Conservation (phyloP, 2,888 invertebrate genomes). For the Scaptomyza caliginosa region DNA sequence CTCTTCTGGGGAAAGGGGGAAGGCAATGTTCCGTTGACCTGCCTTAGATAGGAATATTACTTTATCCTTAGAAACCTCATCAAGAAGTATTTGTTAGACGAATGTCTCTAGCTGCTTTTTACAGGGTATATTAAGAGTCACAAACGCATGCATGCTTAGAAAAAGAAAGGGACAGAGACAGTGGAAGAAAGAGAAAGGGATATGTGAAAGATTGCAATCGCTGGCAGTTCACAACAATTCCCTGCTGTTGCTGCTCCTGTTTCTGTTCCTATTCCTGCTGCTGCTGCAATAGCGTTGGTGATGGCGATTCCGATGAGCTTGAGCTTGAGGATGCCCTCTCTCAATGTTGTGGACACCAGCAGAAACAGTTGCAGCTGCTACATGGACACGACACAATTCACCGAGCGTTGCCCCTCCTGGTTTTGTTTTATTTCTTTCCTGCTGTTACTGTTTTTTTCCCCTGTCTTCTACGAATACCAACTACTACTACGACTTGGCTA, state of each 20-base stretch:
- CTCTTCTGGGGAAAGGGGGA: too few relatives aligned
- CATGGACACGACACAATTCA: slow-evolving; percentile 49
- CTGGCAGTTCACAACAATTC: slow-evolving; percentile 52
- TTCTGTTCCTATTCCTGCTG: background rate
- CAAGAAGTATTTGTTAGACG: too few relatives aligned
- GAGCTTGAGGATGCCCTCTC: slow-evolving; percentile 31
- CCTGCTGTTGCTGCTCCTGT: slow-evolving; percentile 5
- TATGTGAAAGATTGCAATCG: slow-evolving; percentile 73
- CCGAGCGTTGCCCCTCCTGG: slow-evolving; percentile 2
- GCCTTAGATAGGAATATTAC: background rate
- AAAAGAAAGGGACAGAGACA: slow-evolving; percentile 18
- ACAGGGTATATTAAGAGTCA: background rate
- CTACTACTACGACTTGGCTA: slow-evolving; percentile 17
- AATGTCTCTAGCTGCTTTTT: background rate
- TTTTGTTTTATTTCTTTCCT: background rate
- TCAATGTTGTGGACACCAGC: slow-evolving; percentile 35
- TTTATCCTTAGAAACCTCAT: too few relatives aligned
- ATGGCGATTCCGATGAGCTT: slow-evolving; percentile 39
- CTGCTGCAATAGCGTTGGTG: slow-evolving; percentile 13
- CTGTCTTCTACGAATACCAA: slow-evolving; percentile 17
- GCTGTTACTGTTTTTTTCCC: slow-evolving; percentile 5
- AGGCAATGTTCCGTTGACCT: too few relatives aligned
- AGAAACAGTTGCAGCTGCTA: slow-evolving; percentile 32
- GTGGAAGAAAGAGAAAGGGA: slow-evolving; percentile 23
- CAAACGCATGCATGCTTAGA: background rate